A percentile compares a stretch with the other conserved stretches of the same genome.
Evolutionary conservation across 2,888 invertebrate genomes (phyloP).

Genomic region (Pterostichus niger): DNA sequence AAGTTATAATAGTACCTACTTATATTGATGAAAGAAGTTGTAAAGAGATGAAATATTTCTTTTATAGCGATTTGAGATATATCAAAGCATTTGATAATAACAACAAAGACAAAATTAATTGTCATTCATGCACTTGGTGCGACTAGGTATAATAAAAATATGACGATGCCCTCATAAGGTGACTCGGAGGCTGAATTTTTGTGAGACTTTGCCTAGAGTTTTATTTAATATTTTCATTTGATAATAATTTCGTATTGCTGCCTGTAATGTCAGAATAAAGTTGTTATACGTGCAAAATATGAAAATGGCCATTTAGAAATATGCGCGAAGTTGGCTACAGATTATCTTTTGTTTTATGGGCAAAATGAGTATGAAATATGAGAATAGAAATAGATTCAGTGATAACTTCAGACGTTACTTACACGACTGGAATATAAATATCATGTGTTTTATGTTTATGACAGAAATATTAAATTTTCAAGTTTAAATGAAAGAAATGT

Average conservation of each 20-base stretch:
- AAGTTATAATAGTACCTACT: too few species aligned
- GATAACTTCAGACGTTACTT: conserved; percentile 39
- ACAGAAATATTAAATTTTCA: conserved; percentile 45
- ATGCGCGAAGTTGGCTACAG: conserved; percentile 38
- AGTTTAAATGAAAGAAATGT: conserved; percentile 42
- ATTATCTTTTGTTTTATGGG: conserved; percentile 63
- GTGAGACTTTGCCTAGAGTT: too few species aligned
- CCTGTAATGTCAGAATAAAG: conserved; percentile 14
- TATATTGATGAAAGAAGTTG: too few species aligned
- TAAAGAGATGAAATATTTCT: too few species aligned
- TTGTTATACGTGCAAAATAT: conserved; percentile 60
- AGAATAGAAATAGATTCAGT: conserved; percentile 58
- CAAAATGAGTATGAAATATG: conserved; percentile 54
- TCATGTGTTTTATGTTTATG: conserved; percentile 51
- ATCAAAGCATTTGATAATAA: neutral
- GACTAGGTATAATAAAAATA: too few species aligned
- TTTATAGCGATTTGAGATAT: too few species aligned
- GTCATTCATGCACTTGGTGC: too few species aligned
- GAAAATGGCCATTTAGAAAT: conserved; percentile 56
- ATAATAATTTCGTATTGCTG: conserved; percentile 25
- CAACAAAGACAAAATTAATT: too few species aligned
- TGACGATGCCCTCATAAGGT: too few species aligned
- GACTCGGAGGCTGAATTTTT: too few species aligned
- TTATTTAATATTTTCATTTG: too few species aligned
- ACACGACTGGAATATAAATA: conserved; percentile 51